Base-by-base conservation (phyloP, 2,888 invertebrate species). In the Zhuqinia jingwanae region DNA sequence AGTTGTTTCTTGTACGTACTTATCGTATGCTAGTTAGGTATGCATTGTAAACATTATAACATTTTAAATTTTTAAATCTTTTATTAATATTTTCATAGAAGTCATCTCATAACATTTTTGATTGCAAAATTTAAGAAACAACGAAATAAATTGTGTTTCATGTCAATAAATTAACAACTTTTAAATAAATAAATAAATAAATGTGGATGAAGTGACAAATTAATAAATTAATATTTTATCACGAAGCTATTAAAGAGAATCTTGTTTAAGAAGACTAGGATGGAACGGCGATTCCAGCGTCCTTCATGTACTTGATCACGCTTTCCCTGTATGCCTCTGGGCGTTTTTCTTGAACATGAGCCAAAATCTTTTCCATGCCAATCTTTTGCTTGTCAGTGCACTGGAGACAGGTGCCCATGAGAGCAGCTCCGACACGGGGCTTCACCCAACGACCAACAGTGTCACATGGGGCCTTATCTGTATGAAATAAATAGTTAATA, bases 351-450 rank as follows among this genome's bases (percentile, higher is more conserved):
- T 88, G 87, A 17, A 88, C 77, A 75, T 85, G 78, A 42, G 78
- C 27, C 27, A 88, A 53, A 63, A 88, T 73, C 70, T 82, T 88
- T 20, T 85, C 30, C 84, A 88, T 87, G 30, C 56, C 87, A 0
- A 77, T 17, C 53, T 85, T 58, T 85, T 88, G 88, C 63, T 88
- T 88, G 0, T 87, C 85, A 27, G 88, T 88, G 75, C 88, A 88
- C 79, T 63, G 42, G 6, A 82, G 45, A 50, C 88, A 88, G 30
- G 58, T 73, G 63, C 88, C 87, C n/a, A 84, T 82, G 6, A 88
- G 15, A 36, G 85, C 87, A 30, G 42, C 81, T 6, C 78, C 85
- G 11, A 88, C 80, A 27, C 88, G 77, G 60, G 88, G 85, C 56
- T 87, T 87, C 5, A 88, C 63, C 88, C 88, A 88, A 20, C 87